Conservation (phyloP, 2,113 vertebrate species). For the Microcebus griseorufus region DNA sequence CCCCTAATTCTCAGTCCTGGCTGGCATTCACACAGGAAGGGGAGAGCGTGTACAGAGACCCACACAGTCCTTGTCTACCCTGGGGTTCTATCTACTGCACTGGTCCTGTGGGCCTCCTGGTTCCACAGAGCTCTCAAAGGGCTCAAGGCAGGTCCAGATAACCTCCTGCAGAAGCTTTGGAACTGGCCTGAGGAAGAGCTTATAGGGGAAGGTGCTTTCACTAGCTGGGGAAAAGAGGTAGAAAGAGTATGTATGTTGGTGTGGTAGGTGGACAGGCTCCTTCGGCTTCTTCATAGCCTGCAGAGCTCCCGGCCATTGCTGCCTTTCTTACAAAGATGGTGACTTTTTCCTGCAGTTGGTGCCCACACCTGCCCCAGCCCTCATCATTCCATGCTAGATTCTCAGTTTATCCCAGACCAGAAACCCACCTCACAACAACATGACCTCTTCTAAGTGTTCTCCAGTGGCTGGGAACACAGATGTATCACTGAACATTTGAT, state of each 20-base stretch:
- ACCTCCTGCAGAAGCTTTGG: neutral
- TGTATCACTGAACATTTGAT: neutral
- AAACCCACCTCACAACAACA: neutral
- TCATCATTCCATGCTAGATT: neutral
- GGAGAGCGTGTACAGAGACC: neutral
- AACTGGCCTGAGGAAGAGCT: neutral
- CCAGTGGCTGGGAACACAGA: neutral
- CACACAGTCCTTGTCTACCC: neutral
- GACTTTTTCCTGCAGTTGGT: neutral
- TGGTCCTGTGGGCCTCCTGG: neutral
- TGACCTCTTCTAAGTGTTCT: slow-evolving; percentile 28
- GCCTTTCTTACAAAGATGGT: slow-evolving; percentile 8
- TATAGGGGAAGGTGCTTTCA: neutral
- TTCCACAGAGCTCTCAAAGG: neutral
- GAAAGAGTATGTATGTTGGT: neutral
- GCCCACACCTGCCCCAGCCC: neutral
- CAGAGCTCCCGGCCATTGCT: slow-evolving; percentile 1
- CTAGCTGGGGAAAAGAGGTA: neutral
- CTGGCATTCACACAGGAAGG: neutral
- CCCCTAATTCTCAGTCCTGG: neutral
- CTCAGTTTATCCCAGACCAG: neutral
- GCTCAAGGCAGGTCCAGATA: neutral
- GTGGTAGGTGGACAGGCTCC: neutral
- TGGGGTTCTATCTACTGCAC: neutral
- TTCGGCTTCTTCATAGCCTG: neutral